phyloP scores from a whole-genome alignment of 2,888 invertebrate genomes.

The Glyphotaelius pellucidus region DNA sequence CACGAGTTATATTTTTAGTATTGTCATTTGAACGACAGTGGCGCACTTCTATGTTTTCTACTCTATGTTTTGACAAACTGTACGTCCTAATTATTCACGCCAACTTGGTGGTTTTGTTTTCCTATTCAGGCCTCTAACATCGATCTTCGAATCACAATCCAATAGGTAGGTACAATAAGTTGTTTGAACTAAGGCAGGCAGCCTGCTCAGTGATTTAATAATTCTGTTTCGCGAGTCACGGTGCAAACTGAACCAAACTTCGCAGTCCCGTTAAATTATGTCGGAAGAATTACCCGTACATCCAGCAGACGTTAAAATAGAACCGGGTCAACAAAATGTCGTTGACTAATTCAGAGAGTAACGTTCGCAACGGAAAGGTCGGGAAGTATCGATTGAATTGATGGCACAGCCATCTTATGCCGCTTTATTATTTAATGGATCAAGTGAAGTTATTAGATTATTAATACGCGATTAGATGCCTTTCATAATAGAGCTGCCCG shows the following conservation, averaged over 20 bases:
- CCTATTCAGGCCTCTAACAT: not conserved
- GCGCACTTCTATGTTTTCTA: no score
- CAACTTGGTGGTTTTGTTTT: no score
- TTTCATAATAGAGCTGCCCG: not conserved
- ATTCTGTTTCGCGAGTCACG: not conserved
- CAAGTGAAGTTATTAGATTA: slow-evolving; percentile 30
- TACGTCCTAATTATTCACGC: no score
- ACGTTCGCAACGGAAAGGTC: slow-evolving; percentile 32
- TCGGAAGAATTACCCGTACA: slow-evolving; percentile 14
- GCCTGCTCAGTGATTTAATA: not conserved
- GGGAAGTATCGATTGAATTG: slow-evolving; percentile 37
- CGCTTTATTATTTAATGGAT: slow-evolving; percentile 41
- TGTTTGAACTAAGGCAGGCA: not conserved
- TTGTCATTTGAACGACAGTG: no score
- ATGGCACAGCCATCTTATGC: not conserved
- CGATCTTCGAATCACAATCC: not conserved
- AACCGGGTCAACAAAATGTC: slow-evolving; percentile 44
- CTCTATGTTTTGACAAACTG: no score
- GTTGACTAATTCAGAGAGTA: slow-evolving; percentile 32
- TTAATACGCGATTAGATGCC: slow-evolving; percentile 13
- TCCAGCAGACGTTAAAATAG: slow-evolving; percentile 19
- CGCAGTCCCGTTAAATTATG: not conserved
- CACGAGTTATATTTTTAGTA: no score
- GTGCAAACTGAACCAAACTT: not conserved
- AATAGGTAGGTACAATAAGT: not conserved